Evolutionary conservation across 2,888 invertebrate genomes (phyloP).

Genomic region (Phorcus lineatus): DNA sequence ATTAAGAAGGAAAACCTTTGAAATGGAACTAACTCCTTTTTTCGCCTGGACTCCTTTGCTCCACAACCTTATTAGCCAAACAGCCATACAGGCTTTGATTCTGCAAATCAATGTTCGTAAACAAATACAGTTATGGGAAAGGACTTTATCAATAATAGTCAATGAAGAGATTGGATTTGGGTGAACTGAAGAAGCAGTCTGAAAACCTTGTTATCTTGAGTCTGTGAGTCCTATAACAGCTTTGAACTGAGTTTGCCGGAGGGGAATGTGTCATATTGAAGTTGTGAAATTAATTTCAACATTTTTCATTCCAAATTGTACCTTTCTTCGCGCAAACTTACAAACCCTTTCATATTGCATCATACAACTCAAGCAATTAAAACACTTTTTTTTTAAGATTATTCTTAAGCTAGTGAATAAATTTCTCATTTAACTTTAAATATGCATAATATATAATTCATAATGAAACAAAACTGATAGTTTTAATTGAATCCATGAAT

Average conservation of each 20-base stretch:
- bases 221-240: not conserved
- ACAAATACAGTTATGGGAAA: slow-evolving; percentile 8
- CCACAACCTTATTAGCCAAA: not conserved
- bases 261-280: not conserved
- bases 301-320: too few relatives aligned
- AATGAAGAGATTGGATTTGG: not conserved
- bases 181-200: not conserved
- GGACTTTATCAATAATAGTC: not conserved
- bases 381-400: too few relatives aligned
- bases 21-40: not conserved
- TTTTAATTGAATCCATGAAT: too few relatives aligned
- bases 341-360: too few relatives aligned
- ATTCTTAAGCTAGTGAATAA: too few relatives aligned
- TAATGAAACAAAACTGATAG: too few relatives aligned
- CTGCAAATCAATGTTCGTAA: not conserved
- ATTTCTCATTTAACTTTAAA: too few relatives aligned
- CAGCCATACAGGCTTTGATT: not conserved
- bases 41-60: not conserved
- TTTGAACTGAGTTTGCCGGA: not conserved
- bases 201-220: not conserved
- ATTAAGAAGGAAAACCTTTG: not conserved
- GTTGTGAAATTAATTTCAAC: too few relatives aligned
- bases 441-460: too few relatives aligned
- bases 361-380: too few relatives aligned
- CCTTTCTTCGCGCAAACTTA: too few relatives aligned